Conservation (phyloP, 2,888 invertebrate genomes). For the Carpatolechia fugitivella region DNA sequence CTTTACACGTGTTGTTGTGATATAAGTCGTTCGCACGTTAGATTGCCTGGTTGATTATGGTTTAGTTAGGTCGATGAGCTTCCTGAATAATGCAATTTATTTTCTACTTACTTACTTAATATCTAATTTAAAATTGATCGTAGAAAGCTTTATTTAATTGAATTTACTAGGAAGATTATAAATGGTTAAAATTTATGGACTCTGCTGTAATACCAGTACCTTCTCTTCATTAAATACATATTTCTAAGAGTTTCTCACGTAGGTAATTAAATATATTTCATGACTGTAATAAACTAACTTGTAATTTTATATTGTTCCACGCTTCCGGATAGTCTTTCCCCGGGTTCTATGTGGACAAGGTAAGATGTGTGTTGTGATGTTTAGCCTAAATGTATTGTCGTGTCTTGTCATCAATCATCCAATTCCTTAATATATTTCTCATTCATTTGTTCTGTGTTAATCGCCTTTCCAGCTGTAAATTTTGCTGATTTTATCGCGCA, state of each 20-base stretch:
- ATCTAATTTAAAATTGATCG: neutral
- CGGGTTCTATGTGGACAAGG: constrained; percentile 75
- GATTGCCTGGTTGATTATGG: constrained; percentile 3
- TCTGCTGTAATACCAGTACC: too few species aligned
- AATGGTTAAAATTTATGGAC: too few species aligned
- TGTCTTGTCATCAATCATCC: too few species aligned
- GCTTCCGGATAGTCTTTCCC: constrained; percentile 71
- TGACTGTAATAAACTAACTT: constrained; percentile 2
- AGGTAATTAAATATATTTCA: neutral
- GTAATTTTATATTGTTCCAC: constrained; percentile 56
- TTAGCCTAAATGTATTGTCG: neutral
- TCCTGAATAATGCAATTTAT: neutral
- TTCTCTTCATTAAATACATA: too few species aligned
- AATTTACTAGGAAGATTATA: neutral
- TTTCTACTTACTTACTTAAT: too few species aligned
- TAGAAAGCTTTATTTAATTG: neutral
- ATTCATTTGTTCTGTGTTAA: too few species aligned
- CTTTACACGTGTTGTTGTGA: neutral
- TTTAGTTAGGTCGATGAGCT: neutral
- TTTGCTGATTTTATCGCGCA: too few species aligned
- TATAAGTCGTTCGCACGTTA: constrained; percentile 1
- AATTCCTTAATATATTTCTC: too few species aligned
- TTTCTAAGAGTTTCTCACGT: too few species aligned
- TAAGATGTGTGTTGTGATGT: constrained; percentile 44
- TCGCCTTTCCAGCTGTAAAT: too few species aligned